Evolutionary conservation across 2,113 vertebrate species (phyloP), one percentile per base, ranked within the genome.

Genomic region (Lethenteron reissneri): DNA sequence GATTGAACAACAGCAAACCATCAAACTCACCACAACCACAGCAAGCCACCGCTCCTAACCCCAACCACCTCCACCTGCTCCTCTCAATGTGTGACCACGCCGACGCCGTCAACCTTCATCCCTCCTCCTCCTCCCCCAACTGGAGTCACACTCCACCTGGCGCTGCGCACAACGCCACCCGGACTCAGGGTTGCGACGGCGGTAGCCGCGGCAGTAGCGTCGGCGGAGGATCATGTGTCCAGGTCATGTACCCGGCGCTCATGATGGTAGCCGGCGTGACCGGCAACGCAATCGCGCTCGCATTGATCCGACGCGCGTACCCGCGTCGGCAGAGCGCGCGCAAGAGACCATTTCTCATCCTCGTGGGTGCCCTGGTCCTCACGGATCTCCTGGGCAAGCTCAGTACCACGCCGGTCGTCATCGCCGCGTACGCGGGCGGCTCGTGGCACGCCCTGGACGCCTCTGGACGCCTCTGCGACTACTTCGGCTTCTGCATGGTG

Each of bases 401-500:
- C 70, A 79, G 95, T 15, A 97, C 88, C 15, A 89, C 84, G 78
- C 94, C 94, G 1, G 80, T 95, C 12, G 94, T 97, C n/a, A 90
- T 97, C 75, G 80, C 86, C 0, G 89, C 92, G 10, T 97, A 97
- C 80, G 74, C 81, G 74, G 83, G 88, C 1, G 77, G 77, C 71
- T 74, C 82, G 73, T 97, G 90, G 94, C 73, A 75, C 2, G 71
- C 72, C 4, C 77, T 95, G 56, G 94, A 97, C 79, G 76, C 86
- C 0, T 85, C 87, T 1, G 83, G 84, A 1, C 76, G 71, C 9
- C 78, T 97, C 72, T 97, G 94, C 78, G 71, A 81, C 57, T 97
- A 92, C 78, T 97, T 97, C 10, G 94, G 92, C 0, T 80, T 92
- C 69, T 84, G 83, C 76, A 95, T 97, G 94, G 94, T 89, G 1